Conservation (phyloP, 2,797 vertebrate species). For the Schizopygopsis malacanthus region DNA sequence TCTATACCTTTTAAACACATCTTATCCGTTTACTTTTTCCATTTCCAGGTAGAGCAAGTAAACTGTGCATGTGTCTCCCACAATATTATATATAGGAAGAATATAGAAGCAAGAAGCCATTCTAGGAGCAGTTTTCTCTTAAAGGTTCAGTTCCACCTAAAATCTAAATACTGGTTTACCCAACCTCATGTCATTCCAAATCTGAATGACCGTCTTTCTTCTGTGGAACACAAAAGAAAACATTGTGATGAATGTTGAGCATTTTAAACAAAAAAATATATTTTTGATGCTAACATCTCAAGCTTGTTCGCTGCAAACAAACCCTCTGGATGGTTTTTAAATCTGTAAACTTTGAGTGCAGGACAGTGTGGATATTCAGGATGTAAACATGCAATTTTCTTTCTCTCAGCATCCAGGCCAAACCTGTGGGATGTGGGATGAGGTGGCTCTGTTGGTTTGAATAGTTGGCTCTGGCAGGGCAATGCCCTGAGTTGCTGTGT, state of each 20-base stretch:
- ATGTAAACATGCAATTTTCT: conserved; percentile 35
- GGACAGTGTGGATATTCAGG: background rate
- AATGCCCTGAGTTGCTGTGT: background rate
- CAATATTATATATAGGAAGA: background rate
- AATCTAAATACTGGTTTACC: background rate
- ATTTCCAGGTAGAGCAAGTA: background rate
- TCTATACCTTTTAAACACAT: background rate
- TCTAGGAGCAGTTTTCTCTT: background rate
- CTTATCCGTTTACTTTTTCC: background rate
- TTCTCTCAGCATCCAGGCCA: conserved; percentile 7
- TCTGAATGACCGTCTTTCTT: background rate
- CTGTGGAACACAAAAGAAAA: background rate
- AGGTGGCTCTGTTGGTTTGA: conserved; percentile 13
- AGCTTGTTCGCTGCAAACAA: background rate
- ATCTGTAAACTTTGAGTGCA: background rate
- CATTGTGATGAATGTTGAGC: background rate
- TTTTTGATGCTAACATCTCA: background rate
- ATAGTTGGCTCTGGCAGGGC: conserved; percentile 7
- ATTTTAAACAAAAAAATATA: background rate
- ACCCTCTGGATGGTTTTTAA: background rate
- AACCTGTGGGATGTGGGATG: conserved; percentile 26
- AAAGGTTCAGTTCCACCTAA: background rate
- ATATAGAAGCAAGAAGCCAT: background rate
- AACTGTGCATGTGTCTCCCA: background rate
- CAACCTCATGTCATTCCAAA: background rate